Evolutionary conservation across 2,113 vertebrate genomes (phyloP), one percentile per base, ranked within the genome.

Genomic region (Callospermophilus lateralis): DNA sequence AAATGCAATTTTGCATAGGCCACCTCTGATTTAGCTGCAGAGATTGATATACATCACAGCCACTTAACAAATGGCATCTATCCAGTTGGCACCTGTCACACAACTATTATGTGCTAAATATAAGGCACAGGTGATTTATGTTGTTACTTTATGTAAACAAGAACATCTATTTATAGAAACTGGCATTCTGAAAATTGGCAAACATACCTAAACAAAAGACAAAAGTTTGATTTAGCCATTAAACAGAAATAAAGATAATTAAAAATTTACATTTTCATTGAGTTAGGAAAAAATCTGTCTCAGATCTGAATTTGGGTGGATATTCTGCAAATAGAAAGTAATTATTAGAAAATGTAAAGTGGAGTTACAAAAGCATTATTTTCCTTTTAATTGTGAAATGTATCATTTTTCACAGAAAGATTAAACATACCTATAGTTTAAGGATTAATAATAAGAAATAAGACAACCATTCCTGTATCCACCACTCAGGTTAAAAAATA

Each of bases 161-260:
- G 84, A 87, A 92, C 45, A 92, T 89, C 28, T 92, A 85, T 79
- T 95, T 91, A 89, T 76, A 95, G 48, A 93, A 84, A 87, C 30
- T 61, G 26, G 53, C 22, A 55, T 53, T 89, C 12, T 68, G 30
- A 4, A 95, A 93, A 80, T 86, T 93, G 84, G 76, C n/a, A 89
- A 88, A 83, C 67, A 89, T 3, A 96, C 15, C 55, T 93, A 74
- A 93, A 83, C 32, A 63, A 84, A 93, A 90, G 55, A 93, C 20
- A 55, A 81, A 95, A 42, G 6, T 79, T 94, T 97, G 74, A 95
- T 78, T 95, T 94, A 93, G 95, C 78, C 55, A 92, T 95, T 95
- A 95, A 95, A 77, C 86, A 55, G n/a, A 45, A 93, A 77, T 92
- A 83, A 93, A 93, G 16, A 80, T 84, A 97, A 94, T 96, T 88